Evolutionary conservation across 2,797 vertebrate genomes (phyloP), one percentile per base, ranked within the genome.

Genomic region (Xyrichtys novacula): DNA sequence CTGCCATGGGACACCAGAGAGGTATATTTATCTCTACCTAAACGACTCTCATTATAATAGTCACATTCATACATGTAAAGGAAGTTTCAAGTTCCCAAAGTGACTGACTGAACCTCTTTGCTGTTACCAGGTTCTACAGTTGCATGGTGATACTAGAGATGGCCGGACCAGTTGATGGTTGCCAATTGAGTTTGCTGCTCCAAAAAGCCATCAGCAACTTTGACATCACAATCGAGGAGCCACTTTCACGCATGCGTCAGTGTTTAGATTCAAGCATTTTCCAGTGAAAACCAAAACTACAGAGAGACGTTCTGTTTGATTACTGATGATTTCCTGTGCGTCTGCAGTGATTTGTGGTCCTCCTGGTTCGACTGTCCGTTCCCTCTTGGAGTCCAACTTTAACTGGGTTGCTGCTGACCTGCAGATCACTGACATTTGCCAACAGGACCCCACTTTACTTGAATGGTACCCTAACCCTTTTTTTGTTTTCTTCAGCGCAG

Each of bases 121-220:
- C 31, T 70, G 17, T 15, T 59, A 4, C 11, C 2, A 92, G 90
- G 42, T 75, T 87, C 36, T 66, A 78, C 78, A 91, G 68, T 68
- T 94, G 93, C 61, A 87, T 83, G 76, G 71, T 93, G 71, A 76
- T 82, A 10, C 34, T 93, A 49, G 81, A 89, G 39, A 84, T 91
- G 70, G 65, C 73, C 36, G 52, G 63, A 55, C 19, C 55, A 0
- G 67, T 92, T 14, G 6, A 86, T 12, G 23, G 47, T 5, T 92
- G 92, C 65, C 16, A 11, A 23, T 58, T 92, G 16, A 71, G 53
- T n/a, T 3, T 23, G 16, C 31, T 58, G 20, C 1, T 93, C 32
- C 73, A 72, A 1, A 9, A 23, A 5, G 17, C 76, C 14, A 58
- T 89, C 3, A 6, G 34, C 1, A 7, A 15, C 3, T 4, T 0